Evolutionary conservation across 2,888 invertebrate species (phyloP).

Genomic region (Pachymerium ferrugineum): DNA sequence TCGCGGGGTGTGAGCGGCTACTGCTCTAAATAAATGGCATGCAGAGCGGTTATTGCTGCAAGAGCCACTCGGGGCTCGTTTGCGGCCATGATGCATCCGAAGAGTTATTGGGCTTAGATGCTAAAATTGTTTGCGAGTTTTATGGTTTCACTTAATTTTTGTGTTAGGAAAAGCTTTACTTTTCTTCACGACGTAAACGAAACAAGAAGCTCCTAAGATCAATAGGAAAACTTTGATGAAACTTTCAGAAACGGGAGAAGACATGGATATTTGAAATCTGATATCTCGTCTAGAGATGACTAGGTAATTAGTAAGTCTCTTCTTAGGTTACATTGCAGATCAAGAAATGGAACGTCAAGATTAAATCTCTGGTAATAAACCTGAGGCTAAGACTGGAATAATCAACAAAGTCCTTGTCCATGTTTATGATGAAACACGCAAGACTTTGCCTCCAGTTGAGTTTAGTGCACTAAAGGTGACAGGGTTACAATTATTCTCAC

Average conservation of each 20-base stretch:
- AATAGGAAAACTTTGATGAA: no score
- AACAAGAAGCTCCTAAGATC: no score
- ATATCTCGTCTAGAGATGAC: neutral
- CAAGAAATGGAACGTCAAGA: constrained; percentile 1
- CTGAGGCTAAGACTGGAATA: neutral
- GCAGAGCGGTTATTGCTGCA: constrained; percentile 7
- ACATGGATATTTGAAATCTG: no score
- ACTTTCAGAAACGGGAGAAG: no score
- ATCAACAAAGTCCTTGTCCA: no score
- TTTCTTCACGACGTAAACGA: no score
- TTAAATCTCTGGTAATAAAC: neutral
- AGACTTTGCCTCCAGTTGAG: no score
- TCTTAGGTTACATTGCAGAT: neutral
- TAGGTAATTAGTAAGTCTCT: constrained; percentile 2
- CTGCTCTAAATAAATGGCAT: constrained; percentile 11
- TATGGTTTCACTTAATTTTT: neutral
- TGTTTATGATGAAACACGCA: no score
- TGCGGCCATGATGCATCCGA: constrained; percentile 3
- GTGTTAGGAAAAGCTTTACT: neutral
- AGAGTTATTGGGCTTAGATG: constrained; percentile 20
- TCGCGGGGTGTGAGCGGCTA: constrained; percentile 15
- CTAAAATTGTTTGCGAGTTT: constrained; percentile 16
- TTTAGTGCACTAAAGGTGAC: no score
- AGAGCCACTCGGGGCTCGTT: constrained; percentile 22
- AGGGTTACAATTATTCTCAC: no score